Base-by-base conservation (phyloP, 2,113 vertebrate species). In the Xyliphius kryptos region DNA sequence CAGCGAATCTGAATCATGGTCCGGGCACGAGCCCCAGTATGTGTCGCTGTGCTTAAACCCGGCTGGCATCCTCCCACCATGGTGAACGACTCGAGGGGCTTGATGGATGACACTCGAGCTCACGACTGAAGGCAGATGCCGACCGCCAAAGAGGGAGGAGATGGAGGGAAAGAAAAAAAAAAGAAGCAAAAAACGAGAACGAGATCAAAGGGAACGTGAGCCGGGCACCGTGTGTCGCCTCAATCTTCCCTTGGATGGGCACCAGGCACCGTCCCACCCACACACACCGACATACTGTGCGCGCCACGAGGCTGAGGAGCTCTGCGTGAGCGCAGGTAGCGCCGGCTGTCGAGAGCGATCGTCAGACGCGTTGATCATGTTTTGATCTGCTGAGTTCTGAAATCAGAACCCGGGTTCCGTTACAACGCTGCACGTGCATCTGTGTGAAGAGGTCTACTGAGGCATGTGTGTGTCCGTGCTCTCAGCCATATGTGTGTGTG, bases 1-100 rank as follows among this genome's bases (percentile, higher is more conserved):
- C 73, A 76, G 64, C 64, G 56, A 77, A 78, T 72, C 80, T 83
- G 80, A 85, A 76, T 84, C 82, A 84, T 80, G 72, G 74, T 75
- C 74, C 65, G 59, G 73, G 65, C 65, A 19, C 48, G 50, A 14
- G 56, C 56, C 65, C 73, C 68, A 71, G 76, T 64, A 61, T 61
- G 56, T 66, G 66, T 65, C 57, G 59, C 32, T 46, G 13, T 6
- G 53, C 54, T 68, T 56, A 66, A 53, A 71, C 58, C 62, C 38
- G 44, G 47, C 54, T 66, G 53, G 66, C 64, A 54, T 41, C 44
- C 70, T 68, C 73, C 63, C 64, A 71, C 70, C 72, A 50, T 77
- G 71, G 72, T 72, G 68, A 74, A 68, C 77, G 46, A 44, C 72
- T 76, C 32, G 75, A 79, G 74, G 77, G 77, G 56, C 55, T 68